These are phyloP conservation scores for Spea multiplicata DNA, from an alignment of 2,113 vertebrate genomes.

Conservation along the genomic window DNA sequence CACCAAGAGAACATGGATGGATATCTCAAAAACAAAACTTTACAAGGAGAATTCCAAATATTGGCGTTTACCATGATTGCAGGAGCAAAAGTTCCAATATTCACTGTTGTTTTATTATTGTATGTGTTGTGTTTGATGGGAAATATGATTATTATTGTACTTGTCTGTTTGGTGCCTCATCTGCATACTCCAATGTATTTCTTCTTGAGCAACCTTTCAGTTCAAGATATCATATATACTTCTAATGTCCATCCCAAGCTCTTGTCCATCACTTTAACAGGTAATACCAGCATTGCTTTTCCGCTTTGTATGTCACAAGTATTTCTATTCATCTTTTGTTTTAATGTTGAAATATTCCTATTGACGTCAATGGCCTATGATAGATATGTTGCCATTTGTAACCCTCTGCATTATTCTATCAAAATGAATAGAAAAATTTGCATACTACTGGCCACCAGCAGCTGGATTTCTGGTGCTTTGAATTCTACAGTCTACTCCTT, in stretches of 20 bases:
- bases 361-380: constrained; percentile 26
- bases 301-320: neutral
- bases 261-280: neutral
- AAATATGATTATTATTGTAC: neutral
- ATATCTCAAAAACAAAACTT: no score
- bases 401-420: neutral
- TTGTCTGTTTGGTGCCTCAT: neutral
- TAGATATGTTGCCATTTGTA: constrained; percentile 17
- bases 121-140: neutral
- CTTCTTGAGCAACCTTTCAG: neutral
- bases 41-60: neutral
- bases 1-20: no score
- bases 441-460: neutral
- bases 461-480: neutral
- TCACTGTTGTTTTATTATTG: neutral
- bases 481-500: neutral
- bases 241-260: neutral
- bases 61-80: constrained; percentile 1
- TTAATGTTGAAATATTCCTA: neutral
- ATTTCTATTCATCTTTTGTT: neutral
- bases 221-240: constrained; percentile 1
- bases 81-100: neutral
- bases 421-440: neutral
- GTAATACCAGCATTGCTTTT: neutral
- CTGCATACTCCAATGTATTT: constrained; percentile 2